phyloP scores from a whole-genome alignment of 2,797 vertebrate species.

The Dryobates pubescens region DNA sequence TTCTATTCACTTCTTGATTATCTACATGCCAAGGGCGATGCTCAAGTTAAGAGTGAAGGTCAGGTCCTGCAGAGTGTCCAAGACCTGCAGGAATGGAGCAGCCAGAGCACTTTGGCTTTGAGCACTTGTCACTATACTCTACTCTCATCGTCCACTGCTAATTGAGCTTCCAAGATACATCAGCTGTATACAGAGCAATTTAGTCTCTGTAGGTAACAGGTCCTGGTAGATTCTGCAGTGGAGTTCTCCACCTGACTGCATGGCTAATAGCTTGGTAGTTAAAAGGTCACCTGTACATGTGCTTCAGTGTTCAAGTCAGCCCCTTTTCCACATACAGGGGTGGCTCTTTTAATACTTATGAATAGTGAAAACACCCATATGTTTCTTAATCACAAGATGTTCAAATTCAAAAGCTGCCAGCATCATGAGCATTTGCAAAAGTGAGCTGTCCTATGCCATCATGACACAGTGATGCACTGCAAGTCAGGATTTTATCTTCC shows the following conservation, averaged over 20 bases:
- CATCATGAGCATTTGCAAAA: not conserved
- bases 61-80: not conserved
- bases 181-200: not conserved
- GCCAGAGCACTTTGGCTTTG: not conserved
- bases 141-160: not conserved
- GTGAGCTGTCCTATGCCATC: not conserved
- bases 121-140: not conserved
- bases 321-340: not conserved
- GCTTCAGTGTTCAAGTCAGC: not conserved
- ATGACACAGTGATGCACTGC: not conserved
- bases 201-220: not conserved
- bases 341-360: not conserved
- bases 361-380: not conserved
- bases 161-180: not conserved
- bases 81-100: not conserved
- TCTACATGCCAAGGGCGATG: not conserved
- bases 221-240: not conserved
- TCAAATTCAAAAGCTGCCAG: not conserved
- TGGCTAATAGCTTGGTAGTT: not conserved
- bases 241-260: not conserved
- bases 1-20: not conserved
- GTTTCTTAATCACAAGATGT: conserved; percentile 6
- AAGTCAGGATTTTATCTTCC: not conserved
- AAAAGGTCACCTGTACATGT: conserved; percentile 1
- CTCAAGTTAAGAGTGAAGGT: not conserved